phyloP scores from a whole-genome alignment of 2,888 invertebrate species.

The Atrina japonica region DNA sequence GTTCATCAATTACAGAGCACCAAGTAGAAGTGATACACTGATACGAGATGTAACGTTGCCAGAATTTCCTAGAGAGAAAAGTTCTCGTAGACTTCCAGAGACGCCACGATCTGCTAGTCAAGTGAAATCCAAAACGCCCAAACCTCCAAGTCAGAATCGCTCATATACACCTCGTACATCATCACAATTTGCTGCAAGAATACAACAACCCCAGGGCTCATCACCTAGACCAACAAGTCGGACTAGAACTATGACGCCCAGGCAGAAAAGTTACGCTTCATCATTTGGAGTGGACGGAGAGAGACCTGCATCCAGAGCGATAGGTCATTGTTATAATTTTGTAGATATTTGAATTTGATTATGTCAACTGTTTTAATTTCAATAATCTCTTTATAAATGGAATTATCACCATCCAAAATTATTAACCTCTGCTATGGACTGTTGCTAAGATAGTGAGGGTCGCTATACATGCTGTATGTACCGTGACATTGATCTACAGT shows the following conservation, averaged over 20 bases:
- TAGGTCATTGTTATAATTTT: constrained; percentile 52
- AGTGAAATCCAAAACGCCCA: constrained; percentile 9
- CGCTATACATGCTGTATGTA: too few relatives aligned
- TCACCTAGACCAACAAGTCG: constrained; percentile 20
- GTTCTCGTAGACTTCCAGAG: constrained; percentile 6
- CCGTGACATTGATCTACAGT: too few relatives aligned
- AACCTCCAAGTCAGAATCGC: constrained; percentile 5
- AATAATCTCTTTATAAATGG: too few relatives aligned
- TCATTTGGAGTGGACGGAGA: constrained; percentile 18
- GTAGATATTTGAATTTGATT: too few relatives aligned
- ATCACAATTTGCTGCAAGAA: too few relatives aligned
- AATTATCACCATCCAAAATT: too few relatives aligned
- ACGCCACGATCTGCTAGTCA: constrained; percentile 29
- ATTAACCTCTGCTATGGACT: too few relatives aligned
- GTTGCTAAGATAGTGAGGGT: too few relatives aligned
- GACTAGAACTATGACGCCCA: neutral
- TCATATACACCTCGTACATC: too few relatives aligned
- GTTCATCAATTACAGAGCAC: constrained; percentile 21
- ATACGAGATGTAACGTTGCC: constrained; percentile 28
- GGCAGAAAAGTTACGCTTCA: too few relatives aligned
- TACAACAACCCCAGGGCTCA: neutral
- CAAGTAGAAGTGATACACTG: constrained; percentile 33
- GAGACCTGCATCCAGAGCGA: constrained; percentile 64
- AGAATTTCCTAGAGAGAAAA: constrained; percentile 14
- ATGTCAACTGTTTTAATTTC: too few relatives aligned